These are phyloP conservation scores for Campaea margaritaria DNA, from an alignment of 2,888 invertebrate genomes.

Conservation along the genomic window DNA sequence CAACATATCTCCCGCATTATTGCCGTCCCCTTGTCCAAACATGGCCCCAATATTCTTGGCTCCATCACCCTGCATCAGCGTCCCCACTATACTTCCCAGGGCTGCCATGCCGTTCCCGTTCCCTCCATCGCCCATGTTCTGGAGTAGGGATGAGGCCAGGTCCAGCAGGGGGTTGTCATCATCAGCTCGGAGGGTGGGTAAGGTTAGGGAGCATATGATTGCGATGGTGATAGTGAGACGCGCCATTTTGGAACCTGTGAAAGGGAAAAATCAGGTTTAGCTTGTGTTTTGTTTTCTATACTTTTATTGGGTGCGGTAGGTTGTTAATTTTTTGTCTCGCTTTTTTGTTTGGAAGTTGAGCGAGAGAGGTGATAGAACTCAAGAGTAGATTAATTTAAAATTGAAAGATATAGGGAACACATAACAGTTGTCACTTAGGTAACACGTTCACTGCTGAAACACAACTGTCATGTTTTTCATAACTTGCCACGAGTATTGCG, in stretches of 20 bases:
- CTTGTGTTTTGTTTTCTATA: too few species aligned
- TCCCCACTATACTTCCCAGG: slow-evolving; percentile 88
- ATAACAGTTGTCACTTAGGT: too few species aligned
- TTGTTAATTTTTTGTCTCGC: too few species aligned
- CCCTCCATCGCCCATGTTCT: slow-evolving; percentile 82
- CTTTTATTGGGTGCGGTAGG: too few species aligned
- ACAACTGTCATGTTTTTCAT: too few species aligned
- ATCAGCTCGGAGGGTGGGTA: slow-evolving; percentile 54
- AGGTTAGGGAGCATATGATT: slow-evolving; percentile 58
- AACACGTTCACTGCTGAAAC: too few species aligned
- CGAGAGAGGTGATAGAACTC: too few species aligned
- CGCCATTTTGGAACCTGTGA: slow-evolving; percentile 58
- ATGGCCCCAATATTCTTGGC: slow-evolving; percentile 83
- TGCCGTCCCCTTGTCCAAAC: slow-evolving; percentile 65
- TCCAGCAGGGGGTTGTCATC: slow-evolving; percentile 87
- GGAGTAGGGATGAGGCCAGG: slow-evolving; percentile 88
- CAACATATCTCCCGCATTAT: slow-evolving; percentile 76
- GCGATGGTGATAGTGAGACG: slow-evolving; percentile 52
- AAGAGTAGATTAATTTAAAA: too few species aligned
- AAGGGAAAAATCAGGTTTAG: not conserved
- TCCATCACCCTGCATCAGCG: slow-evolving; percentile 88
- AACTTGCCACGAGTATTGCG: too few species aligned
- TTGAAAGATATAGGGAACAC: too few species aligned
- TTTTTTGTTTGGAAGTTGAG: too few species aligned
- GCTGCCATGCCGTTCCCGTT: slow-evolving; percentile 80